Base-by-base conservation (phyloP, 2,113 vertebrate genomes). In the Aphyosemion australe region DNA sequence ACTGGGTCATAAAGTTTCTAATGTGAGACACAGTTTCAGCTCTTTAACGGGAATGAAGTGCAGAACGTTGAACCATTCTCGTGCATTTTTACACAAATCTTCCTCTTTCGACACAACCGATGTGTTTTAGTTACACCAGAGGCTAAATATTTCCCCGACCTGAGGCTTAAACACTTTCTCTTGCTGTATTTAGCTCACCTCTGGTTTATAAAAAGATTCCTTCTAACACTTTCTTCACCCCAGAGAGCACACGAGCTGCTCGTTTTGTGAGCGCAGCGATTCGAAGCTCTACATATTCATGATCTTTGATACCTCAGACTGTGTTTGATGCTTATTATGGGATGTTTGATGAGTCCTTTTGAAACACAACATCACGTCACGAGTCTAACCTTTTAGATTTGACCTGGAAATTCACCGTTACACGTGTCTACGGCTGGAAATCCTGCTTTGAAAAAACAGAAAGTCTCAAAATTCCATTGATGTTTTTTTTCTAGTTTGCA, bases 201-300 rank as follows among this genome's bases (percentile, higher is more conserved):
- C 45, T 59, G 42, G n/a, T 52, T 26, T 47, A 45, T 51, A 15
- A 72, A 74, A 52, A 51, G 19, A 32, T 20, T 21, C 43, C n/a
- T 55, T 2, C 31, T 41, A 6, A 31, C 12, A 34, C 34, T 51
- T 47, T 61, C 31, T 31, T 15, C 48, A 62, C 72, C 65, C 51
- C 2, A 0, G 16, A 58, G 55, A 57, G 31, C 39, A 37, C 18
- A 21, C 43, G 34, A 65, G 61, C 41, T 66, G 42, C 18, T n/a
- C 19, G 19, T 52, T 50, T 46, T 47, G 41, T 52, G 31, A 55
- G 26, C 0, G 9, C 2, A 21, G 32, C 32, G 20, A 48, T 42
- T 32, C 13, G 58, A 47, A 46, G 41, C 54, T 65, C 26, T 61
- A 64, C 8, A 53, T 74, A 74, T 82, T 68, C 26, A 54, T 18